phyloP scores from a whole-genome alignment of 2,888 invertebrate species.

The Drymonia ruficornis region DNA sequence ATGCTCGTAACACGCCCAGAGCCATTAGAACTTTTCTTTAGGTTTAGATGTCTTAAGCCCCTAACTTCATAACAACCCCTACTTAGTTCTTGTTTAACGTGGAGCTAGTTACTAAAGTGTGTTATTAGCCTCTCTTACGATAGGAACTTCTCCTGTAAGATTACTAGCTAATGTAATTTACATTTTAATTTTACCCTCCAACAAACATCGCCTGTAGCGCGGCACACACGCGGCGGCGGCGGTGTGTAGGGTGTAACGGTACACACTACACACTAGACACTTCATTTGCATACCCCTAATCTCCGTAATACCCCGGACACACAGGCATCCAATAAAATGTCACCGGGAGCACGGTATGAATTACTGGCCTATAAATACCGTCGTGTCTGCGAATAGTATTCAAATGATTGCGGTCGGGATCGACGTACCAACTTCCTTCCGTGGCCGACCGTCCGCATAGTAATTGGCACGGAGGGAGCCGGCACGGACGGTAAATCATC shows the following conservation, averaged over 20 bases:
- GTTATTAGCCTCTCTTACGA: background rate
- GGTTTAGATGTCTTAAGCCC: background rate
- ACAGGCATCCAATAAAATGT: constrained; percentile 72
- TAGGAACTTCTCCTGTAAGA: constrained; percentile 11
- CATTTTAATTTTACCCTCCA: constrained; percentile 27
- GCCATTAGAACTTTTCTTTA: background rate
- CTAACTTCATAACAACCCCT: background rate
- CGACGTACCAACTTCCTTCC: constrained; percentile 80
- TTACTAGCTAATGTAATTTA: constrained; percentile 21
- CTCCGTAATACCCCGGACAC: constrained; percentile 59
- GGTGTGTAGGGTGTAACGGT: too few relatives aligned
- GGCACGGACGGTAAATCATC: constrained; percentile 75
- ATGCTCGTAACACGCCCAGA: background rate
- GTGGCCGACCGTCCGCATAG: constrained; percentile 73
- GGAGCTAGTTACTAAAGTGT: background rate
- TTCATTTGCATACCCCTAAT: constrained; percentile 63
- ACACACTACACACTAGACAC: constrained; percentile 39
- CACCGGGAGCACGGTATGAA: constrained; percentile 66
- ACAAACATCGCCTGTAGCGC: constrained; percentile 21
- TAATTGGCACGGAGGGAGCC: constrained; percentile 75
- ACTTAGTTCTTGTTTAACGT: background rate
- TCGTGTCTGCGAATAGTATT: constrained; percentile 72
- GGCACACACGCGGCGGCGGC: constrained; percentile 28
- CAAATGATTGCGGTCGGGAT: constrained; percentile 80
- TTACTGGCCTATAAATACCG: constrained; percentile 76